Evolutionary conservation across 2,113 vertebrate species (phyloP), one percentile per base, ranked within the genome.

Genomic region (Tamias sibiricus): DNA sequence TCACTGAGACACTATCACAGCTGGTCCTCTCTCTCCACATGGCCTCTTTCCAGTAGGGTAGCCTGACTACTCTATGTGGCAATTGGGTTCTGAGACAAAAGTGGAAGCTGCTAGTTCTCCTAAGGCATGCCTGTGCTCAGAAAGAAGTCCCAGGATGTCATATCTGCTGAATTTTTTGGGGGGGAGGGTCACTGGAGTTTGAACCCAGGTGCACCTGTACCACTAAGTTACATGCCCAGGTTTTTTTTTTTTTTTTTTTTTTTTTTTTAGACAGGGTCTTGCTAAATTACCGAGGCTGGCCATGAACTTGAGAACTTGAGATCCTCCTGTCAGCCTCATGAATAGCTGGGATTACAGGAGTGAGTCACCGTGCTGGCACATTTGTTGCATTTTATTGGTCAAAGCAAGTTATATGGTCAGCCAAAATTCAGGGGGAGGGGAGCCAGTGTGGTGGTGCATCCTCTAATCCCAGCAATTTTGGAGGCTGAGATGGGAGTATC

Each of bases 41-140:
- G 30, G 37, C 81, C 42, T 74, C 69, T 54, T 90, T 89, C 57
- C n/a, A 83, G 69, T 7, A 87, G n/a, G 32, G 14, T 64, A 89
- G 26, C n/a, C 47, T 94, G n/a, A 57, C 12, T 89, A 85, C 75
- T 92, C 92, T 79, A 80, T 16, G 91, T 68, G 49, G 52, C 62
- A 83, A 49, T 37, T 95, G 84, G 37, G 66, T 90, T 91, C 85
- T 85, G 54, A 90, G 47, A 47, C 77, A 90, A 87, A 90, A 79
- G 77, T 87, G 88, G 80, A 94, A 92, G 57, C 32, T 80, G 59
- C 22, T 74, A 32, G 44, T 77, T 97, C 85, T 86, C 74, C n/a
- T 89, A 68, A 95, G 72, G 44, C 49, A 19, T 90, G 9, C 69
- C 57, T 94, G 47, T 26, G 13, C n/a, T 82, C 40, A 19, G 68